Evolutionary conservation across 2,113 vertebrate genomes (phyloP).

Genomic region (Ctenodactylus gundi): DNA sequence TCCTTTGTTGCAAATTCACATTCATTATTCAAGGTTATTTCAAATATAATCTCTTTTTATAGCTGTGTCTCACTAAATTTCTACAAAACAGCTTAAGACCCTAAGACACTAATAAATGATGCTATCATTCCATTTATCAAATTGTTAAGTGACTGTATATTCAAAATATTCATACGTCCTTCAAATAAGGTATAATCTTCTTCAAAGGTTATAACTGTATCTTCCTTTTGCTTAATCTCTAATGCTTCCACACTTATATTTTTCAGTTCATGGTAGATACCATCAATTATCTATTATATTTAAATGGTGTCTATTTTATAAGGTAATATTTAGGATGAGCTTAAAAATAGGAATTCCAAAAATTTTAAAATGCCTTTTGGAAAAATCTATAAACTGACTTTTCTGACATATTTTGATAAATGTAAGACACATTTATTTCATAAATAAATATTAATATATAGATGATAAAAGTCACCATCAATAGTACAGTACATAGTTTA

Average conservation of each 20-base stretch:
- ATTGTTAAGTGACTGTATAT: not conserved
- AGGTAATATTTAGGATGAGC: too few relatives aligned
- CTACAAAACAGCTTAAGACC: not conserved
- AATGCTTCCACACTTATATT: not conserved
- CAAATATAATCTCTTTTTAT: not conserved
- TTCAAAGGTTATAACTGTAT: not conserved
- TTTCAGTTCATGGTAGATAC: not conserved
- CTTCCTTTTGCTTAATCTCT: not conserved
- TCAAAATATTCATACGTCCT: too few relatives aligned
- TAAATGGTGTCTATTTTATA: too few relatives aligned
- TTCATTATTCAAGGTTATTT: not conserved
- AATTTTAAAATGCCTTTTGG: not conserved
- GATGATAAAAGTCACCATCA: not conserved
- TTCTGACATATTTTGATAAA: not conserved
- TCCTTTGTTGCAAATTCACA: not conserved
- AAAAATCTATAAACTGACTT: not conserved
- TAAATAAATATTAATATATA: not conserved
- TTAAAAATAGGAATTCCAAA: not conserved
- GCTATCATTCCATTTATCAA: not conserved
- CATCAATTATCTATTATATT: not conserved
- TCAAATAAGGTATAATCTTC: not conserved
- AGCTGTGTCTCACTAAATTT: not conserved
- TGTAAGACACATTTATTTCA: not conserved
- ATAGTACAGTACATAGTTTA: not conserved
- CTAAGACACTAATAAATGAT: not conserved